These are phyloP conservation scores for Scarus forsteni DNA, from an alignment of 2,797 vertebrate species.

Conservation along the genomic window DNA sequence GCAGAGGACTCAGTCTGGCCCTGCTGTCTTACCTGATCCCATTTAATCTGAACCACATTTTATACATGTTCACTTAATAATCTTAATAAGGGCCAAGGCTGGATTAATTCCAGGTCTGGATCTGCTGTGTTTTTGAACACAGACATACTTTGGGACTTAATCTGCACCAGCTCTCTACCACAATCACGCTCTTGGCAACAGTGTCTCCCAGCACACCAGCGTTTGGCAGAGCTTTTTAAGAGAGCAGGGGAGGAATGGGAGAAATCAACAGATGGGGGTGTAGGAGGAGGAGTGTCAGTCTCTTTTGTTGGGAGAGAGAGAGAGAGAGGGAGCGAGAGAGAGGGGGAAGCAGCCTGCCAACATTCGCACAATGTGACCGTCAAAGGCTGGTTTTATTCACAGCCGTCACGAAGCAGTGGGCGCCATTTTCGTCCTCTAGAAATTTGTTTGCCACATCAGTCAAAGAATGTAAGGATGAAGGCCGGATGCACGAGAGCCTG, in stretches of 20 bases:
- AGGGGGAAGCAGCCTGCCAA: slow-evolving; percentile 41
- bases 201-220: slow-evolving; percentile 26
- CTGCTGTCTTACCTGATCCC: slow-evolving; percentile 31
- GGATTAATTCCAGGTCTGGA: slow-evolving; percentile 5
- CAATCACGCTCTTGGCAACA: slow-evolving; percentile 32
- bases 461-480: slow-evolving; percentile 31
- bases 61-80: slow-evolving; percentile 4
- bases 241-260: slow-evolving; percentile 62
- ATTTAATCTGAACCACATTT: slow-evolving; percentile 15
- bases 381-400: slow-evolving; percentile 58
- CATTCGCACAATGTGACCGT: slow-evolving; percentile 49
- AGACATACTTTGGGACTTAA: slow-evolving; percentile 24
- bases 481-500: slow-evolving; percentile 4
- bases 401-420: slow-evolving; percentile 53
- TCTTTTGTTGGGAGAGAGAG: slow-evolving; percentile 53
- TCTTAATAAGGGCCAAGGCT: background rate
- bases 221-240: slow-evolving; percentile 53
- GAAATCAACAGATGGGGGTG: slow-evolving; percentile 77
- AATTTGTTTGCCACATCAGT: slow-evolving; percentile 44
- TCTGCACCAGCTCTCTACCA: slow-evolving; percentile 34
- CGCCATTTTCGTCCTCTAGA: slow-evolving; percentile 48
- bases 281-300: slow-evolving; percentile 73
- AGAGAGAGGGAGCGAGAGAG: slow-evolving; percentile 20
- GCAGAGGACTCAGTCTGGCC: slow-evolving; percentile 56
- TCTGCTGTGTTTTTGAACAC: slow-evolving; percentile 24